Conservation (phyloP, 2,888 invertebrate species). For the Schrankia costaestrigalis region DNA sequence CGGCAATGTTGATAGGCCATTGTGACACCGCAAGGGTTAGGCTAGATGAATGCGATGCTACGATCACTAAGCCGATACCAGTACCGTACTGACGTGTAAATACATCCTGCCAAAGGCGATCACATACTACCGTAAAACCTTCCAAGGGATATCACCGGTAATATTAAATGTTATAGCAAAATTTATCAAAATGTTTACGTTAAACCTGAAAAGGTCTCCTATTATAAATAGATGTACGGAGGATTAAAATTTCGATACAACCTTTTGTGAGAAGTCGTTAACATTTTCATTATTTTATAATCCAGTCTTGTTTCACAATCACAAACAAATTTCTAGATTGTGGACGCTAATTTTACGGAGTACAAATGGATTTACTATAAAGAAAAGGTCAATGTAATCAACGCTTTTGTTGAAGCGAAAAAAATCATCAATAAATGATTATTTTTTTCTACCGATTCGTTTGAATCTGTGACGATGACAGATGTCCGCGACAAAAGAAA, state of each 20-base stretch:
- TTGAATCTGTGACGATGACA: constrained; percentile 56
- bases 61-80: constrained; percentile 54
- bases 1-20: constrained; percentile 55
- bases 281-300: no score
- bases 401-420: constrained; percentile 5
- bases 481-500: constrained; percentile 63
- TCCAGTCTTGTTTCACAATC: no score
- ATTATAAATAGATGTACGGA: no score
- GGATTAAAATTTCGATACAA: no score
- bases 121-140: constrained; percentile 25
- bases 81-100: constrained; percentile 55
- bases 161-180: background rate
- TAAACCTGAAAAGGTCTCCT: background rate
- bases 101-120: constrained; percentile 33
- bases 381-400: constrained; percentile 7
- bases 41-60: constrained; percentile 62
- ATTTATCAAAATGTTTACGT: background rate
- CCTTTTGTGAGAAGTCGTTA: no score
- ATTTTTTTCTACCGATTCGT: constrained; percentile 48
- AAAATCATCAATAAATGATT: constrained; percentile 21
- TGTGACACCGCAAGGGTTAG: constrained; percentile 59
- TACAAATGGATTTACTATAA: no score
- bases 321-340: no score
- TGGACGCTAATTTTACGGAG: no score
- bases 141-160: constrained; percentile 17